Conservation (phyloP, 2,113 vertebrate genomes). For the Heterochromis multidens region DNA sequence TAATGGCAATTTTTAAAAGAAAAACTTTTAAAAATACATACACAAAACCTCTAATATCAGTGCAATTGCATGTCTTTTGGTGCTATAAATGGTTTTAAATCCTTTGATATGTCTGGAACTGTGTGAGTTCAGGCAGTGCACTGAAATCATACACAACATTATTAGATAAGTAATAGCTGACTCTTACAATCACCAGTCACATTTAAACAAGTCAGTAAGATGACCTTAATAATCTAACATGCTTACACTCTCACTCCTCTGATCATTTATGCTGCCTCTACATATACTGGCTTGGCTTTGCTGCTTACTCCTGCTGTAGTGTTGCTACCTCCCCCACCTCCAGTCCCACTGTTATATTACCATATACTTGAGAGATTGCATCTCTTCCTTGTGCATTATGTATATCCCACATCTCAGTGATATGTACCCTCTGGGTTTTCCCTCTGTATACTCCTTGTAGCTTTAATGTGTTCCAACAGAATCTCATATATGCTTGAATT, state of each 20-base stretch:
- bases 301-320: constrained; percentile 13
- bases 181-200: constrained; percentile 36
- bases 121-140: constrained; percentile 4
- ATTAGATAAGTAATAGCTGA: constrained; percentile 36
- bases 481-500: constrained; percentile 19
- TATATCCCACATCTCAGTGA: constrained; percentile 46
- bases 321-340: constrained; percentile 15
- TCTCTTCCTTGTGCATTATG: constrained; percentile 59
- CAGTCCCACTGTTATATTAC: constrained; percentile 40
- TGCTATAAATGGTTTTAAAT: constrained; percentile 16
- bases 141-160: constrained; percentile 32
- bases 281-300: constrained; percentile 15
- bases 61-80: background rate
- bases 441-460: constrained; percentile 39
- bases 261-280: constrained; percentile 37
- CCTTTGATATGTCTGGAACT: constrained; percentile 25
- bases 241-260: constrained; percentile 18
- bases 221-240: constrained; percentile 47
- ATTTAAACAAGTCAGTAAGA: constrained; percentile 41
- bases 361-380: constrained; percentile 39
- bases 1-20: background rate
- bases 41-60: background rate
- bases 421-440: constrained; percentile 44
- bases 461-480: constrained; percentile 32
- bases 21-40: background rate